Percentiles rank a stretch among this genome's conserved stretches.
Conservation (phyloP, 1,140 invertebrate species). For the Drosophila tropicalis region DNA sequence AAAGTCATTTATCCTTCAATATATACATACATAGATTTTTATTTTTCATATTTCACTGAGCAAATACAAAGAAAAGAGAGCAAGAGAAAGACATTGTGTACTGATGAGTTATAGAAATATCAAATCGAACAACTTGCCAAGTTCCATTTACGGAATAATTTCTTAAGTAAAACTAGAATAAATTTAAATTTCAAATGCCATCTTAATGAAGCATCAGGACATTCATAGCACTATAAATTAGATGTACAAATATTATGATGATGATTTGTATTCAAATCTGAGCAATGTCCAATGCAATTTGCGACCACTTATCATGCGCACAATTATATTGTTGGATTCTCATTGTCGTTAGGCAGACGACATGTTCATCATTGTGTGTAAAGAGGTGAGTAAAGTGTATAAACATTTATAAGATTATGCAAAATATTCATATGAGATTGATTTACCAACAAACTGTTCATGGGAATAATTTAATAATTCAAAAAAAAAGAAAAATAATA, state of each 20-base stretch:
- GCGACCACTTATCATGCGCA: slow-evolving; percentile 44
- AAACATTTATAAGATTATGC: slow-evolving; percentile 31
- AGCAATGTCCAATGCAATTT: slow-evolving; percentile 69
- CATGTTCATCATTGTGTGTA: neutral
- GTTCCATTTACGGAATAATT: neutral
- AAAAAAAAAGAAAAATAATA: neutral
- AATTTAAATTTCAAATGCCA: neutral
- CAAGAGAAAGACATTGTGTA: neutral
- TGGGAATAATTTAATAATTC: neutral
- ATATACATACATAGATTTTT: neutral
- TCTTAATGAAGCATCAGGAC: neutral
- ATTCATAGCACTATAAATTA: slow-evolving; percentile 2
- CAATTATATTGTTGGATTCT: slow-evolving; percentile 49
- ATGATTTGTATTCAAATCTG: slow-evolving; percentile 52
- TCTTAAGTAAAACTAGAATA: neutral
- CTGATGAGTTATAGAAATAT: neutral
- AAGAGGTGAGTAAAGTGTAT: neutral
- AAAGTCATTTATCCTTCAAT: slow-evolving; percentile 23
- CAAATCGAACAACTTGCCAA: neutral
- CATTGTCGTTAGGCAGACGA: slow-evolving; percentile 2
- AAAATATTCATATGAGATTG: slow-evolving; percentile 32
- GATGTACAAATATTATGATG: slow-evolving; percentile 14
- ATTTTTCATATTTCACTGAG: neutral
- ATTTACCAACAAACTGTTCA: slow-evolving; percentile 34
- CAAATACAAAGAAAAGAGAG: no score